Base-by-base conservation (phyloP, 2,113 vertebrate genomes). In the Phrynosoma blainvillii region DNA sequence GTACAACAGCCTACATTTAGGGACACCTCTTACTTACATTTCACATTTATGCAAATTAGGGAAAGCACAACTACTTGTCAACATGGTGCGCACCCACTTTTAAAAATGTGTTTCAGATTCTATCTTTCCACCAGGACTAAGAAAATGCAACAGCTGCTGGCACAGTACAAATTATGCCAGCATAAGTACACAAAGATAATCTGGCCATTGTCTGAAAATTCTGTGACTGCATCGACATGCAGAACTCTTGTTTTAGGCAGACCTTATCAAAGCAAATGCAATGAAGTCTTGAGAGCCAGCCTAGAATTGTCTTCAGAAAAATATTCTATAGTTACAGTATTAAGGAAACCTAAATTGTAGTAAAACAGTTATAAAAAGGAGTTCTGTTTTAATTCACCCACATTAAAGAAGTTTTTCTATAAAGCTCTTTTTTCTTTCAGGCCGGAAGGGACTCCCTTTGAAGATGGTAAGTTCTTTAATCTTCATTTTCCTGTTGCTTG, bases 371-470 rank as follows among this genome's bases (percentile, higher is more conserved):
- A 20, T 30, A 52, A 59, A 59, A 1, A 32, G 5, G 36, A 79
- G 16, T 78, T 62, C 5, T 73, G 27, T 71, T 84, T 79, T 40
- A 42, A 21, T 62, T 85, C 54, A 76, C 25, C 71, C 36, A 56
- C 14, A 66, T 66, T 54, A 66, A 68, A 83, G n/a, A 5, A 36
- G 18, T 40, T 3, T 62, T 65, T 52, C n/a, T 87, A 21, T 65
- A 42, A 74, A 75, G 18, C 16, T 32, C 0, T 92, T 93, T 79
- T 30, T 30, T 56, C 23, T 96, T 97, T 85, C 96, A 99, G 99
- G 96, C 99, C 99, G 88, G 98, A 99, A 96, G 99, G 98, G 89
- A 99, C 99, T 75, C 99, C 99, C 84, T 99, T 99, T 97, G 99
- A 99, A 97, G 98, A 99, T 95, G 99, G 99, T 99, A 96, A 98